phyloP scores from a whole-genome alignment of 2,113 vertebrate genomes.

The Cinclus cinclus region DNA sequence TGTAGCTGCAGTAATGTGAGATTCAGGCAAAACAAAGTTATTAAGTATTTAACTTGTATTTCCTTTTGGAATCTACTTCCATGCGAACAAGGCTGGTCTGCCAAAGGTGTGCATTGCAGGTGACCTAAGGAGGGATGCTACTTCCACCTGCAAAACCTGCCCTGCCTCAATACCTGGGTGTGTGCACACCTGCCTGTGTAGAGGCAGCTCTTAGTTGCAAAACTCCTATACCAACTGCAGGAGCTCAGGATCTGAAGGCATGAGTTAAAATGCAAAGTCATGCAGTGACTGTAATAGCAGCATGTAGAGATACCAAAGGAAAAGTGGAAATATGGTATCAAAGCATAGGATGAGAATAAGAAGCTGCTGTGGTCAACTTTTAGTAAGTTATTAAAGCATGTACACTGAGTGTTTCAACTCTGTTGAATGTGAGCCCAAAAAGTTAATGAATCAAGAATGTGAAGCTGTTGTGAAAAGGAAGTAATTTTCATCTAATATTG shows the following conservation, averaged over 20 bases:
- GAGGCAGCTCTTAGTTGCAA: background rate
- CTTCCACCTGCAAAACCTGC: background rate
- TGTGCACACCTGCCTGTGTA: rapidly evolving
- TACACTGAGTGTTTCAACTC: background rate
- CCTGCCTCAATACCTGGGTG: background rate
- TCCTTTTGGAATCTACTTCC: background rate
- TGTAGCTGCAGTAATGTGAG: background rate
- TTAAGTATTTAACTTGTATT: background rate
- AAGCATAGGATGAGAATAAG: background rate
- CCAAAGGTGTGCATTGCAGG: background rate
- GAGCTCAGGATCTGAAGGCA: background rate
- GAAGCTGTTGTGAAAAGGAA: background rate
- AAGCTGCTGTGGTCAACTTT: background rate
- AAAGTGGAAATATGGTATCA: background rate
- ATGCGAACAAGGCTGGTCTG: background rate
- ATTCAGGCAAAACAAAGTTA: background rate
- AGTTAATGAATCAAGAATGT: conserved; percentile 6
- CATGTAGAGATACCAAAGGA: background rate
- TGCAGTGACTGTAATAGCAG: background rate
- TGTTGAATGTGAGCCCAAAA: conserved; percentile 26
- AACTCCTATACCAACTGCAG: background rate
- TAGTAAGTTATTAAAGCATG: background rate
- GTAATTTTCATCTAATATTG: background rate
- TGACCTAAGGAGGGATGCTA: background rate
- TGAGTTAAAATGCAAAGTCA: background rate